These are phyloP conservation scores for Nasalis larvatus DNA, from an alignment of 2,113 vertebrate species.

Conservation along the genomic window DNA sequence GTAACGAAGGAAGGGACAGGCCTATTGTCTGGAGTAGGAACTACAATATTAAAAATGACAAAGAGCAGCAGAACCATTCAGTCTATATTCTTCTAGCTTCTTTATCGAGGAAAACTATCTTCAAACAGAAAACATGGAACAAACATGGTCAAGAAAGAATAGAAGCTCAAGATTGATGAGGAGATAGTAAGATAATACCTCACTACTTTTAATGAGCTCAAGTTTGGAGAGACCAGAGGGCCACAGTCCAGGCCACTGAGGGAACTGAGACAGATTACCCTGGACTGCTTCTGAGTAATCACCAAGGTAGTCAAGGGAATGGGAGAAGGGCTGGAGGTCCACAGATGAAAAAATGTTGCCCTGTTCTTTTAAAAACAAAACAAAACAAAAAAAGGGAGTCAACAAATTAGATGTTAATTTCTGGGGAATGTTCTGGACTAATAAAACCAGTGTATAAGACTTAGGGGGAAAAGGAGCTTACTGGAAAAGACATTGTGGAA, in stretches of 20 bases:
- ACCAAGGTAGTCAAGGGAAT: not conserved
- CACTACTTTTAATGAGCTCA: not conserved
- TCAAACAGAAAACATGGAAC: slow-evolving; percentile 55
- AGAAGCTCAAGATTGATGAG: slow-evolving; percentile 14
- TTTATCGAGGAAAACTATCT: slow-evolving; percentile 47
- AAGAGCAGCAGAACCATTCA: not conserved
- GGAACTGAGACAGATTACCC: slow-evolving; percentile 3
- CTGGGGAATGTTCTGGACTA: not conserved
- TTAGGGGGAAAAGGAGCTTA: not conserved
- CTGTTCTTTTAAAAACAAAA: not conserved
- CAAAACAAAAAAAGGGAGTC: not conserved
- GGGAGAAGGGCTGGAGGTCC: not conserved
- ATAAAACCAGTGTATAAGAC: not conserved
- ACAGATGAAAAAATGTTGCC: not conserved
- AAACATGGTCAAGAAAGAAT: slow-evolving; percentile 32
- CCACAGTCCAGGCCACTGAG: not conserved
- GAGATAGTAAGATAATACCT: slow-evolving; percentile 48
- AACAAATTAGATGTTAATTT: not conserved
- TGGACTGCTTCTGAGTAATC: not conserved
- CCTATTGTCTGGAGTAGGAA: not conserved
- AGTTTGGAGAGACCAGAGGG: slow-evolving; percentile 11
- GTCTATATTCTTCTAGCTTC: not conserved
- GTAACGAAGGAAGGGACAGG: not conserved
- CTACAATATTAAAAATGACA: not conserved
- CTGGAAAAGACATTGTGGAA: not conserved